A percentile compares a stretch with the other conserved stretches of the same genome.
phyloP scores from a whole-genome alignment of 2,797 vertebrate genomes.

The Lemur catta region DNA sequence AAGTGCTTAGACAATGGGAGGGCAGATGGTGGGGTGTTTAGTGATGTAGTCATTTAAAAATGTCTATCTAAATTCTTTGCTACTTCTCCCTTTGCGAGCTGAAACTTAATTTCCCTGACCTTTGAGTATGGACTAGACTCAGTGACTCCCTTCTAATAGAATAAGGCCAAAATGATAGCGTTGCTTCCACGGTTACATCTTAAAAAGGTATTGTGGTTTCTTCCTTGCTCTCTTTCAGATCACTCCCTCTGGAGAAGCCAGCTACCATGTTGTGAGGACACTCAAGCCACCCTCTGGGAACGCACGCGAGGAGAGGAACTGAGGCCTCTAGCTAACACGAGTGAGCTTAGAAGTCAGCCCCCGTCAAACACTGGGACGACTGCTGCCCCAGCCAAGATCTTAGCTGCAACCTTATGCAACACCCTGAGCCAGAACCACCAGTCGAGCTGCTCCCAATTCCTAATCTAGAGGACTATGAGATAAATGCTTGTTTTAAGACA shows the following conservation, averaged over 20 bases:
- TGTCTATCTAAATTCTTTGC: not conserved
- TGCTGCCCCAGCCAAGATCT: not conserved
- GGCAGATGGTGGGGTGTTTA: not conserved
- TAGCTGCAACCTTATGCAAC: not conserved
- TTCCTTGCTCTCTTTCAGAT: not conserved
- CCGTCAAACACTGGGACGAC: not conserved
- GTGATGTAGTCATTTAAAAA: not conserved
- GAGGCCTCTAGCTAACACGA: not conserved
- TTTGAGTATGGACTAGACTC: not conserved
- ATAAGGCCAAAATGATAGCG: not conserved
- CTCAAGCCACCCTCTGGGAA: not conserved
- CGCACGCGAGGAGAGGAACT: not conserved
- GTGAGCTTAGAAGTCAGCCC: not conserved
- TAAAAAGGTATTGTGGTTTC: not conserved
- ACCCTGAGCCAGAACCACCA: not conserved
- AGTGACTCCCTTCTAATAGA: not conserved
- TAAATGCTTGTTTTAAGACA: not conserved
- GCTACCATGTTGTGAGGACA: not conserved
- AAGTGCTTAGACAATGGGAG: not conserved
- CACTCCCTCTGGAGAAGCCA: not conserved
- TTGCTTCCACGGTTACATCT: not conserved
- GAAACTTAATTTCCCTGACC: not conserved
- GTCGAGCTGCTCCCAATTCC: not conserved
- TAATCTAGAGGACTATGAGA: not conserved
- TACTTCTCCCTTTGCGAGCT: not conserved